Evolutionary conservation across 2,888 invertebrate species (phyloP).

Genomic region (Listrodromus nycthemerus): DNA sequence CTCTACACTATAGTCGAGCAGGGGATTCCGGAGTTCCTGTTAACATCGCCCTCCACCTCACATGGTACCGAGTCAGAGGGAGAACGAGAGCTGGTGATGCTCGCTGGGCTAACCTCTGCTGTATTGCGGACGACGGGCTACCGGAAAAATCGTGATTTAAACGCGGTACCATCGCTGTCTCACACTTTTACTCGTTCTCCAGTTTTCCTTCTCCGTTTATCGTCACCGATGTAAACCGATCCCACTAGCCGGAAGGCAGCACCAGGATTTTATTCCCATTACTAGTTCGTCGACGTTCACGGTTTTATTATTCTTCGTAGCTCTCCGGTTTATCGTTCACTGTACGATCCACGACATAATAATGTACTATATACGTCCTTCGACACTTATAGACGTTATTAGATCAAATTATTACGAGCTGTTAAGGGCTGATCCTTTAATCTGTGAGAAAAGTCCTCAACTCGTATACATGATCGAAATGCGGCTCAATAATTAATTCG

Average conservation of each 20-base stretch:
- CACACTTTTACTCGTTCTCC: slow-evolving; percentile 48
- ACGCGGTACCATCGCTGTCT: slow-evolving; percentile 64
- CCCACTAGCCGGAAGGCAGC: slow-evolving; percentile 39
- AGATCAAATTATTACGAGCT: neutral
- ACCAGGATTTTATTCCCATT: slow-evolving; percentile 23
- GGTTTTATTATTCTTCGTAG: slow-evolving; percentile 61
- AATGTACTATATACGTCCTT: neutral
- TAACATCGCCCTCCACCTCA: slow-evolving; percentile 55
- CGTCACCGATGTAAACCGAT: slow-evolving; percentile 28
- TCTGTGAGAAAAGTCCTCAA: neutral
- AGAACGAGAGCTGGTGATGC: slow-evolving; percentile 7
- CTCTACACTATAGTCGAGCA: slow-evolving; percentile 25
- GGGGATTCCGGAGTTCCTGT: slow-evolving; percentile 54
- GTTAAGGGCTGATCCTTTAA: neutral
- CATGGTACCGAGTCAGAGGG: slow-evolving; percentile 20
- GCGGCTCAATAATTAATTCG: neutral
- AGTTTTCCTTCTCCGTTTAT: slow-evolving; percentile 47
- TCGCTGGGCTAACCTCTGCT: slow-evolving; percentile 38
- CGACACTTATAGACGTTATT: neutral
- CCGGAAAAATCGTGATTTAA: slow-evolving; percentile 77
- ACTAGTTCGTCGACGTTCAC: slow-evolving; percentile 41
- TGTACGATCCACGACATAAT: slow-evolving; percentile 11
- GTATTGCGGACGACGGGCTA: slow-evolving; percentile 69
- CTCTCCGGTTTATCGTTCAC: slow-evolving; percentile 32
- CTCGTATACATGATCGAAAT: neutral